phyloP scores from a whole-genome alignment of 2,888 invertebrate genomes.

The Synanthedon vespiformis region DNA sequence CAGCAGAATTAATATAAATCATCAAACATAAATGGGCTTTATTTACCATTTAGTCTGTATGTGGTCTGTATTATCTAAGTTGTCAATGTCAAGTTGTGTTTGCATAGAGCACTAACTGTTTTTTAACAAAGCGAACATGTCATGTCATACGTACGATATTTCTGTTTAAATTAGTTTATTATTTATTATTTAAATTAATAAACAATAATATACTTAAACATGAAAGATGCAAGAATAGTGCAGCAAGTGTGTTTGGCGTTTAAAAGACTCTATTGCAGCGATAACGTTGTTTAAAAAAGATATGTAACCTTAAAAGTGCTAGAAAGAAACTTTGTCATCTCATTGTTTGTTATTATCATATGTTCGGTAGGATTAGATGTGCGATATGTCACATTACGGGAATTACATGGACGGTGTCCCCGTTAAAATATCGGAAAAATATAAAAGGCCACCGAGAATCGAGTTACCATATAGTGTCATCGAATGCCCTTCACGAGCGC shows the following conservation, averaged over 20 bases:
- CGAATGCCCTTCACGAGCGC: slow-evolving; percentile 44
- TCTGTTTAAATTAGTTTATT: slow-evolving; percentile 13
- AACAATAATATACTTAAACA: slow-evolving; percentile 20
- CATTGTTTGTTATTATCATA: slow-evolving; percentile 47
- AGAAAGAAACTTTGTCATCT: slow-evolving; percentile 57
- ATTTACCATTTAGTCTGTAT: not conserved
- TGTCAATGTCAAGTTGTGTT: no score
- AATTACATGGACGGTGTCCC: slow-evolving; percentile 86
- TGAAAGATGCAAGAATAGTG: slow-evolving; percentile 16
- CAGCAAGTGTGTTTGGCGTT: slow-evolving; percentile 10
- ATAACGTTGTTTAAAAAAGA: slow-evolving; percentile 56
- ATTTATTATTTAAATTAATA: slow-evolving; percentile 13
- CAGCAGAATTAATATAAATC: not conserved
- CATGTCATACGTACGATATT: slow-evolving; percentile 8
- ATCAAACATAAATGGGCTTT: not conserved
- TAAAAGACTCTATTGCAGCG: slow-evolving; percentile 30
- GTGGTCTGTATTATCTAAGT: not conserved
- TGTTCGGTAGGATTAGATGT: slow-evolving; percentile 22
- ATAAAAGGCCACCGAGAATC: slow-evolving; percentile 79
- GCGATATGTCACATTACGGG: slow-evolving; percentile 63
- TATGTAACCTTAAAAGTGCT: slow-evolving; percentile 64
- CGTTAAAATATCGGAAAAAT: slow-evolving; percentile 89
- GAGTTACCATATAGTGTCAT: slow-evolving; percentile 64
- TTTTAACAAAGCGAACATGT: not conserved
- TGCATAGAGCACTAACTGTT: no score